These are phyloP conservation scores for Crematogaster levior DNA, from an alignment of 2,888 invertebrate genomes.

Conservation along the genomic window DNA sequence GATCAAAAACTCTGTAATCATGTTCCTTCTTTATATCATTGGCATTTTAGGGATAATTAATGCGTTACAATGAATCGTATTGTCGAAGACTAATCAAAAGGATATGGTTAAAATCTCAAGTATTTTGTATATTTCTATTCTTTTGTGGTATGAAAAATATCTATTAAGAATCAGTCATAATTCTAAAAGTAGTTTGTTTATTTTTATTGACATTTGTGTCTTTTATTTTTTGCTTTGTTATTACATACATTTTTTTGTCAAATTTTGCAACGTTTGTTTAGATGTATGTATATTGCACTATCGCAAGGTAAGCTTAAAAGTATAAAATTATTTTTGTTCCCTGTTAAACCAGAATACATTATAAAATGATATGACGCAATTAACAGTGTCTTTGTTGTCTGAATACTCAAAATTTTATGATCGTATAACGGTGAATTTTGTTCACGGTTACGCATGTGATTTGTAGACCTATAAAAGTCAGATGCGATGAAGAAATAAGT, in stretches of 20 bases:
- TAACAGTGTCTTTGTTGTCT: not conserved
- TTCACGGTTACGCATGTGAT: not conserved
- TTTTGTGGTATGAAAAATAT: not conserved
- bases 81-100: not conserved
- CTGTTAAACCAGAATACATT: not conserved
- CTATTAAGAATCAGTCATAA: not conserved
- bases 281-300: not conserved
- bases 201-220: not conserved
- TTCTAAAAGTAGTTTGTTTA: not conserved
- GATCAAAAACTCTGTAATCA: not conserved
- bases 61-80: not conserved
- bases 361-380: not conserved
- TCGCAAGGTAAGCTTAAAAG: not conserved
- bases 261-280: not conserved
- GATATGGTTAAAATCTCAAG: not conserved
- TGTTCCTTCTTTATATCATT: not conserved
- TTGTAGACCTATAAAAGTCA: constrained; percentile 26
- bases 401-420: constrained; percentile 20
- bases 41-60: not conserved
- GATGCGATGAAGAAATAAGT: not conserved
- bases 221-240: not conserved
- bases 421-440: not conserved
- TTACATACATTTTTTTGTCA: not conserved
- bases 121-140: too few species aligned
- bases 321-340: constrained; percentile 26